Percentiles rank a stretch among this genome's conserved stretches.
Evolutionary conservation across 1,140 invertebrate genomes (phyloP).

Genomic region (Proctacanthus coquilletti): DNA sequence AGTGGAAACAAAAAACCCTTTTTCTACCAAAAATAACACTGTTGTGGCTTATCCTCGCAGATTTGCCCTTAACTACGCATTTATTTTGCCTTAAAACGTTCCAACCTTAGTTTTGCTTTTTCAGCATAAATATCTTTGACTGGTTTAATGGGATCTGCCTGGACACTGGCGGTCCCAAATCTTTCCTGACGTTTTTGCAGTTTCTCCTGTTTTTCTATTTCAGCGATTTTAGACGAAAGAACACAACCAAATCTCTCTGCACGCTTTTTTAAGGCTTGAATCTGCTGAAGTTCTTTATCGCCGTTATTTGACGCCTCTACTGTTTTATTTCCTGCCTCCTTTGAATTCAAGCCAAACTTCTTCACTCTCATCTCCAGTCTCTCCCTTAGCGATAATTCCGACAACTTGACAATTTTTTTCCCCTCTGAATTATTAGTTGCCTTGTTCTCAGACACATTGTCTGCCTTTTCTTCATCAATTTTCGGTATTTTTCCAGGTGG

Average conservation of each 20-base stretch:
- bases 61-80: no score
- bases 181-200: slow-evolving; percentile 54
- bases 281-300: slow-evolving; percentile 22
- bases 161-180: slow-evolving; percentile 36
- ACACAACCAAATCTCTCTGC: slow-evolving; percentile 58
- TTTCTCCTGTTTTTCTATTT: slow-evolving; percentile 46
- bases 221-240: slow-evolving; percentile 48
- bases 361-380: slow-evolving; percentile 61
- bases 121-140: slow-evolving; percentile 15
- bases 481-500: slow-evolving; percentile 14
- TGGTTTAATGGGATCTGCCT: slow-evolving; percentile 13
- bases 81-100: slow-evolving; percentile 25
- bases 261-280: slow-evolving; percentile 54
- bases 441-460: slow-evolving; percentile 7
- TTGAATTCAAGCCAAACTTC: slow-evolving; percentile 45
- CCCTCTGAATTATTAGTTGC: slow-evolving; percentile 21
- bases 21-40: no score
- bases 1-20: no score
- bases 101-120: slow-evolving; percentile 22
- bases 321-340: slow-evolving; percentile 29
- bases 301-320: slow-evolving; percentile 16
- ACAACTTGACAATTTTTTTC: slow-evolving; percentile 37
- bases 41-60: no score
- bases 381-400: slow-evolving; percentile 46
- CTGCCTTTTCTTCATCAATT: slow-evolving; percentile 5